Evolutionary conservation across 1,140 invertebrate genomes (phyloP), one percentile per base, ranked within the genome.

Genomic region (Sweltsa coloradensis): DNA sequence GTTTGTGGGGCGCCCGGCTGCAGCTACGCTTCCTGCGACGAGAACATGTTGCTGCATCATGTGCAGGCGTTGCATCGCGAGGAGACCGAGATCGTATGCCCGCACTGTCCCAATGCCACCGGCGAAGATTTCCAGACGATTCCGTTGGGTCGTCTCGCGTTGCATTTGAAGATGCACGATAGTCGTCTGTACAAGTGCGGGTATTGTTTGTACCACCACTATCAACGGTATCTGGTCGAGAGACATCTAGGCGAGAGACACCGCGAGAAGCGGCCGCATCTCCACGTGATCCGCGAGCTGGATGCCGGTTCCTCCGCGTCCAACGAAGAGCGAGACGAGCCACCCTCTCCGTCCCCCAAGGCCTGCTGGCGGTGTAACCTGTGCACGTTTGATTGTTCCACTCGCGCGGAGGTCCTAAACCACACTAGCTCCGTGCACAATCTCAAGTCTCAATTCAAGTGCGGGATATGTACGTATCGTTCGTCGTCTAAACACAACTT

Each of bases 101-200:
- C 75, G 3, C 83, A 87, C 61, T 88, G 85, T 58, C n/a, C 64
- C 67, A 27, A 52, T 67, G 62, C 39, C 61, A 50, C 1, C 54
- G 11, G n/a, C 3, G 11, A n/a, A 19, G 60, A 65, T 41, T 51
- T 53, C 13, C 59, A 62, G 34, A 66, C 62, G 50, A 64, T 73
- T 50, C 60, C 66, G 11, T 61, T 78, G 3, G 68, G 76, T 21
- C 72, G 74, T 47, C 75, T 86, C 49, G 65, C 76, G 5, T 63
- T 69, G 48, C 84, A 87, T 65, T 69, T 87, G 47, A 80, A 79
- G 64, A 75, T 86, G 67, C 85, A 88, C 64, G 81, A 81, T 49
- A 63, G 69, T 4, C 71, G 68, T 49, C 62, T 88, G 19, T 85
- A 79, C 59, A 78, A 78, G 53, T 87, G 82, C 64, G 71, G 71